These are phyloP conservation scores for Caenorhabditis sinica DNA, from an alignment of 2,888 invertebrate species.

Conservation along the genomic window DNA sequence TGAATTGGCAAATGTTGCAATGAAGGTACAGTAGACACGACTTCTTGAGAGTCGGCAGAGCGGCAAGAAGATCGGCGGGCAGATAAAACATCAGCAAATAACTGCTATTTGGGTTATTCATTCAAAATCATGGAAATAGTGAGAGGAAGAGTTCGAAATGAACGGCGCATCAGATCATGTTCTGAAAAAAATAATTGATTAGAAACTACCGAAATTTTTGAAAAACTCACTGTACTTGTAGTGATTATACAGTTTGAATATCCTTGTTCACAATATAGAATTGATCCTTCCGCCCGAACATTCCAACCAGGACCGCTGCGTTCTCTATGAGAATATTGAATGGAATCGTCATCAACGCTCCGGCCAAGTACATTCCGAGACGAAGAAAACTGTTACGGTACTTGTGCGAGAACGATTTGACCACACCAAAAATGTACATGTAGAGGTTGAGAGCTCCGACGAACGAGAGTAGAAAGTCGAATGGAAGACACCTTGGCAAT, in stretches of 20 bases:
- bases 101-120: conserved; percentile 27
- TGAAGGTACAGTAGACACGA: conserved; percentile 17
- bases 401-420: conserved; percentile 92
- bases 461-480: conserved; percentile 93
- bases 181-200: conserved; percentile 29
- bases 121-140: conserved; percentile 50
- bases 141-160: conserved; percentile 22
- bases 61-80: conserved; percentile 51
- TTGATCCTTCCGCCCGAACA: conserved; percentile 95
- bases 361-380: conserved; percentile 85
- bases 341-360: conserved; percentile 93
- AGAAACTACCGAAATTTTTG: background rate
- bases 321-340: conserved; percentile 96
- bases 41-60: conserved; percentile 36
- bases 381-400: conserved; percentile 81
- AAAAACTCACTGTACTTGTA: conserved; percentile 54
- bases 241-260: conserved; percentile 61
- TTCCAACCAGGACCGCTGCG: conserved; percentile 95
- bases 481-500: conserved; percentile 88
- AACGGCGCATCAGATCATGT: conserved; percentile 51
- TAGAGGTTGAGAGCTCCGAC: conserved; percentile 96
- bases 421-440: conserved; percentile 98
- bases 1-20: conserved; percentile 23
- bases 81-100: conserved; percentile 26
- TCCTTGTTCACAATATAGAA: conserved; percentile 96